Conservation (phyloP, 2,888 invertebrate species). For the Melinaea marsaeus region DNA sequence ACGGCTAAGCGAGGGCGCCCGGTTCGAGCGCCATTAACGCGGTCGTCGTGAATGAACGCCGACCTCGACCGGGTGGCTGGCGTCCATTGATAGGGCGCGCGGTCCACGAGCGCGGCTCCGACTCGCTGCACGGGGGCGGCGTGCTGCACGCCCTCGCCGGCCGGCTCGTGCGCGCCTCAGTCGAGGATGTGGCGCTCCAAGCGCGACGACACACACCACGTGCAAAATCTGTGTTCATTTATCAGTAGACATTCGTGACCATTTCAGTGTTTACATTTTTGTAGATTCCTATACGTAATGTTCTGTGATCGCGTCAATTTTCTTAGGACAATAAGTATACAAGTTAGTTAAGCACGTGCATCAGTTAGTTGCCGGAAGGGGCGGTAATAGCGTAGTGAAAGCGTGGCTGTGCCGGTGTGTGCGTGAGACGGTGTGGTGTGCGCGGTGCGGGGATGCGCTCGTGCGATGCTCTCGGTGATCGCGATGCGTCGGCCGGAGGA, state of each 20-base stretch:
- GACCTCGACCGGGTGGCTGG: slow-evolving; percentile 70
- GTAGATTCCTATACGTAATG: slow-evolving; percentile 59
- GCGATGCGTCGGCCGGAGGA: slow-evolving; percentile 88
- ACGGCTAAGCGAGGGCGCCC: slow-evolving; percentile 63
- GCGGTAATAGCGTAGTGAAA: slow-evolving; percentile 28
- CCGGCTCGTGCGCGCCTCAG: slow-evolving; percentile 75
- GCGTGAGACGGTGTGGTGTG: slow-evolving; percentile 54
- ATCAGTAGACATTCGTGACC: slow-evolving; percentile 62
- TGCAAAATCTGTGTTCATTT: slow-evolving; percentile 75
- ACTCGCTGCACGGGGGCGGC: slow-evolving; percentile 64
- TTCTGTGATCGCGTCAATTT: slow-evolving; percentile 74
- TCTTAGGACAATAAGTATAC: slow-evolving; percentile 52
- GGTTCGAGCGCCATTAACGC: slow-evolving; percentile 70
- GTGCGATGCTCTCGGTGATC: slow-evolving; percentile 80
- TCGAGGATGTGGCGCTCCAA: slow-evolving; percentile 76
- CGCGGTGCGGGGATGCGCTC: slow-evolving; percentile 69
- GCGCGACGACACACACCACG: slow-evolving; percentile 68
- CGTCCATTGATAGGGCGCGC: slow-evolving; percentile 71
- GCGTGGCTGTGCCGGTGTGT: slow-evolving; percentile 23
- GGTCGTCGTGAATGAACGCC: slow-evolving; percentile 75
- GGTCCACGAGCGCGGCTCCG: slow-evolving; percentile 64
- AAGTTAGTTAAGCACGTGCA: slow-evolving; percentile 40
- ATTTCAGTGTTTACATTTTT: slow-evolving; percentile 49
- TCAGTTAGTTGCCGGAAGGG: slow-evolving; percentile 40
- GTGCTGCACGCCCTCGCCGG: slow-evolving; percentile 70